A percentile compares a stretch with the other conserved stretches of the same genome.
Conservation (phyloP, 2,797 vertebrate species). For the Cuculus canorus region DNA sequence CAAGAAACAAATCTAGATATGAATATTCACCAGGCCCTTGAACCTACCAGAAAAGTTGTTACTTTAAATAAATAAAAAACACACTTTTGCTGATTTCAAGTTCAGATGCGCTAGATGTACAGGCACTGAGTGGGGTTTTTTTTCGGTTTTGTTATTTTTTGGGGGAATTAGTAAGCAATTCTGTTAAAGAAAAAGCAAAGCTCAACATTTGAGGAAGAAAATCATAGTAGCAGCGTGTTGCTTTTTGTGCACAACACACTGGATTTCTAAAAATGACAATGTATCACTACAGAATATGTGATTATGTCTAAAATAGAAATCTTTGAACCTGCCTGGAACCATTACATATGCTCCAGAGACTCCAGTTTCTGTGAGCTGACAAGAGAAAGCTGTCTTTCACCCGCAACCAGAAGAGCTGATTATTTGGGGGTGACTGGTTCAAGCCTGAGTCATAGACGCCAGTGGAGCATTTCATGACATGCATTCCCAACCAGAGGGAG, state of each 20-base stretch:
- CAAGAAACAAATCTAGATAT: neutral
- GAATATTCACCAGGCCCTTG: neutral
- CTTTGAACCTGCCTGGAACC: constrained; percentile 3
- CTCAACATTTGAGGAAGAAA: neutral
- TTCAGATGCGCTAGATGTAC: neutral
- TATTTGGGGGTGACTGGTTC: neutral
- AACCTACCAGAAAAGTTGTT: neutral
- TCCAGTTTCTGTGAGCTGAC: neutral
- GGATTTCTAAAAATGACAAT: constrained; percentile 16
- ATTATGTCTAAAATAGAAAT: constrained; percentile 11
- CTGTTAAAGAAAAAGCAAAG: neutral
- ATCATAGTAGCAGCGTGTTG: neutral
- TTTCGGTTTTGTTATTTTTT: neutral
- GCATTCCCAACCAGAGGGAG: neutral
- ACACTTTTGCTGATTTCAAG: neutral
- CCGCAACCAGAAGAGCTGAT: neutral
- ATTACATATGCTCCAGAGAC: neutral
- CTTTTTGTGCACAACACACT: neutral
- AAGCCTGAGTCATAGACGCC: neutral
- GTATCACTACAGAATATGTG: neutral
- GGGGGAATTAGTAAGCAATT: neutral
- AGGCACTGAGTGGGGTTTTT: neutral
- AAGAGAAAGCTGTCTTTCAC: neutral
- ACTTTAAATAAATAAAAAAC: neutral
- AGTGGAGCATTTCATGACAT: neutral